These are phyloP conservation scores for Serrognathus titanus DNA, from an alignment of 2,888 invertebrate genomes.

Conservation along the genomic window DNA sequence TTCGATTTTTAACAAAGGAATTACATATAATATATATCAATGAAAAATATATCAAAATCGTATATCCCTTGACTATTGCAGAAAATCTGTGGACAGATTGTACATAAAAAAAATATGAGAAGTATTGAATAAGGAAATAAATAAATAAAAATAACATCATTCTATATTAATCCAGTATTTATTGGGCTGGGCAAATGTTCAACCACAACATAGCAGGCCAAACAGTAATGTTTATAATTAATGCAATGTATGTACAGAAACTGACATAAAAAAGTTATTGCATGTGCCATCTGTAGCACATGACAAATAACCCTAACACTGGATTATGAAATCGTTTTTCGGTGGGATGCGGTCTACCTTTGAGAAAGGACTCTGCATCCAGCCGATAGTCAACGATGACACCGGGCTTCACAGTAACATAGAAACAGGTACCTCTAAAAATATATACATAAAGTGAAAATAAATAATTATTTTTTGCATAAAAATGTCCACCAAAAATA, in stretches of 20 bases:
- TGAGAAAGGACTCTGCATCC: slow-evolving; percentile 10
- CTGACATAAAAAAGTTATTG: slow-evolving; percentile 43
- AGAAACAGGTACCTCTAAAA: slow-evolving; percentile 50
- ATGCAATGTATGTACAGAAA: slow-evolving; percentile 46
- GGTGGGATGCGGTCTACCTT: slow-evolving; percentile 8
- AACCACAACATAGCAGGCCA: slow-evolving; percentile 50
- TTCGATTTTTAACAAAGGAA: no score
- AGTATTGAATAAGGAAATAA: no score
- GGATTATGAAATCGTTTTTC: slow-evolving; percentile 32
- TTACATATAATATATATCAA: no score
- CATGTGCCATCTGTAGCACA: slow-evolving; percentile 35
- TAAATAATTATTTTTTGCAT: slow-evolving; percentile 20
- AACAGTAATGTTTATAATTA: slow-evolving; percentile 44
- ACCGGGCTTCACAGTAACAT: slow-evolving; percentile 44
- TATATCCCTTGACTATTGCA: no score
- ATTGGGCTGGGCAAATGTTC: slow-evolving; percentile 47
- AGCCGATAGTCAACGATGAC: slow-evolving; percentile 31
- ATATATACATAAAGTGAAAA: slow-evolving; percentile 26
- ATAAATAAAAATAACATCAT: neutral
- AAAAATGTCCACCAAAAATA: slow-evolving; percentile 6
- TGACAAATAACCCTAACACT: slow-evolving; percentile 44
- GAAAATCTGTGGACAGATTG: no score
- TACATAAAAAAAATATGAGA: no score
- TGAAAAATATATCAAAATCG: no score
- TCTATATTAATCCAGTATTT: slow-evolving; percentile 46